These are phyloP conservation scores for Lepus timidus DNA, from an alignment of 2,113 vertebrate genomes.

Conservation along the genomic window DNA sequence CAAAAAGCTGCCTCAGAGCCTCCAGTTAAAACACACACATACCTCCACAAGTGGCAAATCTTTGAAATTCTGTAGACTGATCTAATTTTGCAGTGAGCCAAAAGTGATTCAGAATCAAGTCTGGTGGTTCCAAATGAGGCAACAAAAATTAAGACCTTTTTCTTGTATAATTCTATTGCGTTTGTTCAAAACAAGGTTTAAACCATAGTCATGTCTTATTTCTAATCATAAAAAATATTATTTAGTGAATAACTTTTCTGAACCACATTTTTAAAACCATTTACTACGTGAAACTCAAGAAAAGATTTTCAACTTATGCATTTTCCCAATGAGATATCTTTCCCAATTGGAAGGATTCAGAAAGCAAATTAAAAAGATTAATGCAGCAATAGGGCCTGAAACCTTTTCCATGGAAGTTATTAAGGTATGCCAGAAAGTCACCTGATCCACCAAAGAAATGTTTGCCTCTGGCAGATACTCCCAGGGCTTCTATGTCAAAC, in stretches of 20 bases:
- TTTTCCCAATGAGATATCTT: background rate
- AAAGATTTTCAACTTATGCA: slow-evolving; percentile 45
- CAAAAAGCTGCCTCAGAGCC: background rate
- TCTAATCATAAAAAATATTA: slow-evolving; percentile 23
- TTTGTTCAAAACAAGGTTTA: slow-evolving; percentile 45
- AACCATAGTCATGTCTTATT: slow-evolving; percentile 26
- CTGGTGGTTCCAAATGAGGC: background rate
- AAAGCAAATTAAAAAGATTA: background rate
- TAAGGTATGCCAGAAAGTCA: background rate
- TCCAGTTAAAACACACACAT: background rate
- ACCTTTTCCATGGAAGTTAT: background rate
- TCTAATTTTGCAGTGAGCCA: background rate
- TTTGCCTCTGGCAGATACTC: background rate
- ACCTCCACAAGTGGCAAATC: background rate
- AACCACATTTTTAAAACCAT: slow-evolving; percentile 51
- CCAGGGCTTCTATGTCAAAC: background rate
- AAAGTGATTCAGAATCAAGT: slow-evolving; percentile 50
- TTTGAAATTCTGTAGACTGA: slow-evolving; percentile 41
- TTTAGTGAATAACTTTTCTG: slow-evolving; percentile 14
- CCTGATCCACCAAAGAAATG: background rate
- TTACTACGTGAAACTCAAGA: slow-evolving; percentile 37
- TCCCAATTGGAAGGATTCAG: background rate
- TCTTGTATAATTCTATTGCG: background rate
- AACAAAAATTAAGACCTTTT: slow-evolving; percentile 17
- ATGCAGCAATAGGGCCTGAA: background rate